Conservation (phyloP, 2,888 invertebrate genomes). For the Oxycera nigricornis region DNA sequence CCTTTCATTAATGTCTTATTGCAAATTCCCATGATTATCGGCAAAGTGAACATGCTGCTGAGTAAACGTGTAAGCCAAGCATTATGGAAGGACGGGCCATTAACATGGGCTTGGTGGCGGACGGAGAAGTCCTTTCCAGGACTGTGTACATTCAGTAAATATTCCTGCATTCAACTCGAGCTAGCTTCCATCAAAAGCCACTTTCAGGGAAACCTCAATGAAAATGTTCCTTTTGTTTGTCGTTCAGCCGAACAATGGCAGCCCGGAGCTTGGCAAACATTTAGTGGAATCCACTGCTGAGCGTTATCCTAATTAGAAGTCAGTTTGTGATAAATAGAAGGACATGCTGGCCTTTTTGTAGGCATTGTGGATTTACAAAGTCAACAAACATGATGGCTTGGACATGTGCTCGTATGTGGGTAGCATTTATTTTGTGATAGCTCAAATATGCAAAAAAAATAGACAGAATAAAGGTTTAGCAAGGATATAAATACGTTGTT, state of each 20-base stretch:
- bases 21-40: too few relatives aligned
- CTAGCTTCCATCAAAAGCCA: conserved; percentile 21
- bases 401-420: background rate
- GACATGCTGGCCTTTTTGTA: background rate
- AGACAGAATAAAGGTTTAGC: too few relatives aligned
- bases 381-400: background rate
- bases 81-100: too few relatives aligned
- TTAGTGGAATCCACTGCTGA: conserved; percentile 18
- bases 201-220: background rate
- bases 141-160: background rate
- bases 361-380: background rate
- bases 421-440: too few relatives aligned
- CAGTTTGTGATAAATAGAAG: conserved; percentile 18
- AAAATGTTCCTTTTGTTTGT: conserved; percentile 8
- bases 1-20: too few relatives aligned
- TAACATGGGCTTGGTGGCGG: too few relatives aligned
- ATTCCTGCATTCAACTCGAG: background rate
- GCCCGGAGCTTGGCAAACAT: conserved; percentile 9
- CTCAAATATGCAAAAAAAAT: too few relatives aligned
- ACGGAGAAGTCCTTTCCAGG: too few relatives aligned
- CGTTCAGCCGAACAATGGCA: background rate
- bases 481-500: too few relatives aligned
- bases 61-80: too few relatives aligned
- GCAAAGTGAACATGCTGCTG: too few relatives aligned
- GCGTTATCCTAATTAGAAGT: conserved; percentile 34